phyloP scores from a whole-genome alignment of 1,140 invertebrate species.

The Parasteatoda tepidariorum region DNA sequence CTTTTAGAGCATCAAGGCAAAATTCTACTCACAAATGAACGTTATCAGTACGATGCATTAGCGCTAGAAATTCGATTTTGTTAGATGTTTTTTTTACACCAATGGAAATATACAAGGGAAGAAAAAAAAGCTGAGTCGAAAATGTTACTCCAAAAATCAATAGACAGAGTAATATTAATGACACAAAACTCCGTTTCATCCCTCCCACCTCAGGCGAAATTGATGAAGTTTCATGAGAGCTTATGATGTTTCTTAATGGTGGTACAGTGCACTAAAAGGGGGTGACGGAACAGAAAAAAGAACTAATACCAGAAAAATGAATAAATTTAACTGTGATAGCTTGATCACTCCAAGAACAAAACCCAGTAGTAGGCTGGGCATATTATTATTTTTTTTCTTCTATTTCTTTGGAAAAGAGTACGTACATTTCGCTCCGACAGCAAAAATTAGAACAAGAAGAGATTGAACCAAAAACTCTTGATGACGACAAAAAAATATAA shows the following conservation, averaged over 20 bases:
- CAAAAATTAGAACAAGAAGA: conserved; percentile 15
- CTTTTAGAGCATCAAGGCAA: too few relatives aligned
- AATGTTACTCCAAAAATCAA: conserved; percentile 4
- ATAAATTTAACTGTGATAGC: conserved; percentile 42
- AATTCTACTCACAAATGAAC: background rate
- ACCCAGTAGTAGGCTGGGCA: conserved; percentile 22
- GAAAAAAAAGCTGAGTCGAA: background rate
- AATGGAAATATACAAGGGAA: background rate
- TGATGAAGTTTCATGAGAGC: conserved; percentile 27
- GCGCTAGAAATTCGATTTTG: background rate
- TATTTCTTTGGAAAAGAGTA: background rate
- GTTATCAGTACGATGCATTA: background rate
- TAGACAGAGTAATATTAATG: conserved; percentile 12
- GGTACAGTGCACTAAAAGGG: background rate
- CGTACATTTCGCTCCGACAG: conserved; percentile 1
- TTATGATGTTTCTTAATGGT: conserved; percentile 53
- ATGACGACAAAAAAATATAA: too few relatives aligned
- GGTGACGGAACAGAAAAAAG: background rate
- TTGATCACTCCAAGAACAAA: conserved; percentile 48
- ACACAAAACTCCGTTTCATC: background rate
- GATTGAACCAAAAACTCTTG: too few relatives aligned
- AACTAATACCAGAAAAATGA: background rate
- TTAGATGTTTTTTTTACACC: background rate
- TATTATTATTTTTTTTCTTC: background rate
- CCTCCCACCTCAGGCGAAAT: background rate